Conservation (phyloP, 2,888 invertebrate genomes). For the Lasioglossum vierecki region DNA sequence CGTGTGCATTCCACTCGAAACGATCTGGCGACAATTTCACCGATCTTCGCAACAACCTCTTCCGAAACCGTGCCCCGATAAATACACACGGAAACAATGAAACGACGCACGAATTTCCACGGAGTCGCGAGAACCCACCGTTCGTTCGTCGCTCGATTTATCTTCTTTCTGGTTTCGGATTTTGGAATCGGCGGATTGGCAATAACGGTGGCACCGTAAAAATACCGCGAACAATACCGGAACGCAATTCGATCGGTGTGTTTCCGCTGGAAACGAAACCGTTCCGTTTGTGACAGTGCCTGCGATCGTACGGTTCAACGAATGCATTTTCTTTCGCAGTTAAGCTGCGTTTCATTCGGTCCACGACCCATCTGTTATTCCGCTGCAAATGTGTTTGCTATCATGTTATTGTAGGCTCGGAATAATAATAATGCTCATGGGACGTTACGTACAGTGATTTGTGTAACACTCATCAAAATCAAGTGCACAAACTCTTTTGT, state of each 20-base stretch:
- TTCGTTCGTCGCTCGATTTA: slow-evolving; percentile 35
- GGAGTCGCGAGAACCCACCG: slow-evolving; percentile 23
- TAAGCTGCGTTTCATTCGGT: neutral
- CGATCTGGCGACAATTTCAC: slow-evolving; percentile 1
- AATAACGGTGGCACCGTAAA: slow-evolving; percentile 47
- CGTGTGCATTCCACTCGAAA: neutral
- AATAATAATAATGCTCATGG: neutral
- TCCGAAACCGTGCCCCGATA: slow-evolving; percentile 17
- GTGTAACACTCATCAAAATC: no score
- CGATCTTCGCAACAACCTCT: slow-evolving; percentile 5
- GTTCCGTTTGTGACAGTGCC: slow-evolving; percentile 18
- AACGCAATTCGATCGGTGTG: slow-evolving; percentile 32
- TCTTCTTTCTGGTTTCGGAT: slow-evolving; percentile 40
- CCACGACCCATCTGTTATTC: neutral
- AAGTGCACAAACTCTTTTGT: no score
- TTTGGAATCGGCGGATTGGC: slow-evolving; percentile 30
- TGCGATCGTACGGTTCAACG: neutral
- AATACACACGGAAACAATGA: slow-evolving; percentile 24
- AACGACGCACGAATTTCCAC: slow-evolving; percentile 22
- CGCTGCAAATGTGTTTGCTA: neutral
- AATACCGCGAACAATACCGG: slow-evolving; percentile 46
- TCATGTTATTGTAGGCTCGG: neutral
- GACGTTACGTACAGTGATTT: no score
- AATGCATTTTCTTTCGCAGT: slow-evolving; percentile 9
- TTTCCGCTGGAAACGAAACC: slow-evolving; percentile 35